Conservation (phyloP, 53 echinoderm and acorn worm species). For the Echinarachnius parma region DNA sequence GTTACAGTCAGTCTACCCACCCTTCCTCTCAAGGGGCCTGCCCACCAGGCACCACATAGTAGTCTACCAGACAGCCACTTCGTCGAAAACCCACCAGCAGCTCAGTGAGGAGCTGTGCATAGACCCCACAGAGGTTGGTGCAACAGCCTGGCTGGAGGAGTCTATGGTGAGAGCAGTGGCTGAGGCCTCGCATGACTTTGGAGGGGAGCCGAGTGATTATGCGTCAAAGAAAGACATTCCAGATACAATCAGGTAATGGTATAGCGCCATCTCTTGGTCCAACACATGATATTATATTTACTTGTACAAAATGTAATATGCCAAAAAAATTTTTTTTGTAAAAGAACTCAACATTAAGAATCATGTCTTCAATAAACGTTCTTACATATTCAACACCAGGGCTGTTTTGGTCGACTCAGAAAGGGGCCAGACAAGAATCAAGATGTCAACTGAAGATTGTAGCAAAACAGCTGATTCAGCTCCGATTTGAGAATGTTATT, state of each 20-base stretch:
- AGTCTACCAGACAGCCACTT: conserved; percentile 53
- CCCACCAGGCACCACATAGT: conserved; percentile 74
- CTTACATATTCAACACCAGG: too few relatives aligned
- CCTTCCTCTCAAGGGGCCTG: conserved; percentile 58
- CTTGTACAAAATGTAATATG: too few relatives aligned
- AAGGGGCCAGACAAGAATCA: too few relatives aligned
- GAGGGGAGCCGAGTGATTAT: not conserved
- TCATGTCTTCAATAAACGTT: too few relatives aligned
- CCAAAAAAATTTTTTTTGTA: too few relatives aligned
- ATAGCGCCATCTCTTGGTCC: too few relatives aligned
- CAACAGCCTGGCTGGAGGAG: conserved; percentile 69
- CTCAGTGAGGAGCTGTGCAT: conserved; percentile 43
- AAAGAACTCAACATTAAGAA: too few relatives aligned
- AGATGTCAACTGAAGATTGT: too few relatives aligned
- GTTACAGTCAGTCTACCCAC: conserved; percentile 77
- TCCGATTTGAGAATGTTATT: too few relatives aligned
- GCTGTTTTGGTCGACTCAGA: too few relatives aligned
- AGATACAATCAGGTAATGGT: conserved; percentile 29
- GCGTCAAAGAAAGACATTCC: conserved; percentile 7
- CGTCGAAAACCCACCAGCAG: conserved; percentile 44
- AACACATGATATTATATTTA: too few relatives aligned
- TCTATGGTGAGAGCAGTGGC: conserved; percentile 34
- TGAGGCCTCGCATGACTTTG: not conserved
- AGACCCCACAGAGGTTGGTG: conserved; percentile 60
- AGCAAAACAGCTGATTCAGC: too few relatives aligned